Percentiles rank a stretch among this genome's conserved stretches.
Evolutionary conservation across 2,113 vertebrate genomes (phyloP).

Genomic region (Chloropsis hardwickii): DNA sequence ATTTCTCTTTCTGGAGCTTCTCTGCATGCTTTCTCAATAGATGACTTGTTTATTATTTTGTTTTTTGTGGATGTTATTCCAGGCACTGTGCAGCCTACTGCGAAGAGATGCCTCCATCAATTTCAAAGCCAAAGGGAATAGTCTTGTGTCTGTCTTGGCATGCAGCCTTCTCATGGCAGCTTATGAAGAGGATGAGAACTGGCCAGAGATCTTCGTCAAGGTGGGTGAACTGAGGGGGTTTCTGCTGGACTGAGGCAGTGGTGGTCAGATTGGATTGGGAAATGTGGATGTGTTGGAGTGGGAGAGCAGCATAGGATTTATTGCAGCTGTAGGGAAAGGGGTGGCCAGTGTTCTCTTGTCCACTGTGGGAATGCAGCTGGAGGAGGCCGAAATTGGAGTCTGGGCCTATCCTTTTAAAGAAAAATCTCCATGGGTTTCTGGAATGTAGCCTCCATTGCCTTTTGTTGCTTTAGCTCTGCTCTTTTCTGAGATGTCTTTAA

Average conservation of each 20-base stretch:
- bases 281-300: fast-evolving
- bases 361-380: background rate
- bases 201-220: constrained; percentile 99
- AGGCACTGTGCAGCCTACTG: constrained; percentile 94
- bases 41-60: background rate
- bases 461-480: background rate
- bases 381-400: background rate
- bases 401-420: background rate
- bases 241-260: background rate
- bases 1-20: background rate
- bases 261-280: background rate
- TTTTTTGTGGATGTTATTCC: background rate
- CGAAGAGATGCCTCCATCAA: constrained; percentile 93
- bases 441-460: background rate
- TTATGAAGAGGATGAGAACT: constrained; percentile 97
- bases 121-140: constrained; percentile 98
- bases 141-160: constrained; percentile 91
- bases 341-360: background rate
- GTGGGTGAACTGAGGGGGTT: constrained; percentile 46
- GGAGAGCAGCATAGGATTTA: background rate
- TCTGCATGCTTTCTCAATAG: background rate
- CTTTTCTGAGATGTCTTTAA: background rate
- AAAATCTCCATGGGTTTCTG: background rate
- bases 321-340: fast-evolving
- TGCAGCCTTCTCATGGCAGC: constrained; percentile 97